Percentiles rank a stretch among this genome's conserved stretches.
phyloP scores from a whole-genome alignment of 2,797 vertebrate species.

The Microtus californicus region DNA sequence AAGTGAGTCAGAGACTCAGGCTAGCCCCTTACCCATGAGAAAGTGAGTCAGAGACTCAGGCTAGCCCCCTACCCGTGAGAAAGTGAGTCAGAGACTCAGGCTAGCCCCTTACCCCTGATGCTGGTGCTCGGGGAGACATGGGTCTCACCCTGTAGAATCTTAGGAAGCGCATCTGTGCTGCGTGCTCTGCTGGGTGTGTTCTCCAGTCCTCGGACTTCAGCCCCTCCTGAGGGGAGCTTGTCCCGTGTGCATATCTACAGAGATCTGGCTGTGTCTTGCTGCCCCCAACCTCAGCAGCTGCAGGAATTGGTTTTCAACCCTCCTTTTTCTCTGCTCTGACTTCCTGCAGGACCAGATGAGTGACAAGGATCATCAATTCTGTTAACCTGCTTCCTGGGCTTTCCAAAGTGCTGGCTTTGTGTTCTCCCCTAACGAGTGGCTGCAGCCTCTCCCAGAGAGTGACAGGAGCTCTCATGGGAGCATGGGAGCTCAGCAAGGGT shows the following conservation, averaged over 20 bases:
- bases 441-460: neutral
- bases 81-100: neutral
- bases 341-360: neutral
- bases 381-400: neutral
- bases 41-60: too few species aligned
- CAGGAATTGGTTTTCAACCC: neutral
- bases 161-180: neutral
- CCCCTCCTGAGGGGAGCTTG: neutral
- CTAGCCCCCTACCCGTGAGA: too few species aligned
- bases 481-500: neutral
- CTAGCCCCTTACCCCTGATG: neutral
- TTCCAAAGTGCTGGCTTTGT: slow-evolving; percentile 52
- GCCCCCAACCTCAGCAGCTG: too few species aligned
- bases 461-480: too few species aligned
- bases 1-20: too few species aligned
- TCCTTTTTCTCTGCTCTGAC: neutral
- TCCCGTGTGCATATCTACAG: neutral
- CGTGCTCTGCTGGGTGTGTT: too few species aligned
- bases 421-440: slow-evolving; percentile 59
- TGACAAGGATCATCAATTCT: slow-evolving; percentile 19
- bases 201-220: too few species aligned
- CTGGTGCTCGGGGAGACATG: accelerated
- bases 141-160: too few species aligned
- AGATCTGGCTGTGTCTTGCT: neutral
- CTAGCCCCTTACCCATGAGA: too few species aligned